Evolutionary conservation across 2,888 invertebrate species (phyloP).

Genomic region (Erebia aethiops): DNA sequence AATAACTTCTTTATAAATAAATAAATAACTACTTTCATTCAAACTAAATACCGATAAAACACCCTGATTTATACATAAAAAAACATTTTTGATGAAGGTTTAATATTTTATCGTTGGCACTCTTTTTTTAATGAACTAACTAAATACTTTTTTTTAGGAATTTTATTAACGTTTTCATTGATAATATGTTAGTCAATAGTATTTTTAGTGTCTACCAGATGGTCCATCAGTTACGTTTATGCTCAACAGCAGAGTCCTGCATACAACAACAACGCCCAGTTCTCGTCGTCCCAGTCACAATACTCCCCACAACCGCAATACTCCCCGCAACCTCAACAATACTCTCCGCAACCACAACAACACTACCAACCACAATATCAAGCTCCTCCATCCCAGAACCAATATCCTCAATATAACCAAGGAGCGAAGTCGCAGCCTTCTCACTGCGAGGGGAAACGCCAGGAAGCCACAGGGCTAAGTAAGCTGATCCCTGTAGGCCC

Average conservation of each 20-base stretch:
- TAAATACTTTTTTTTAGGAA: background rate
- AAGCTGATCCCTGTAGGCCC: conserved; percentile 76
- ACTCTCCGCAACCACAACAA: conserved; percentile 39
- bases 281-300: conserved; percentile 59
- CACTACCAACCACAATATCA: conserved; percentile 41
- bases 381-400: conserved; percentile 42
- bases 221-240: conserved; percentile 44
- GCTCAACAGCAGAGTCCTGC: conserved; percentile 72
- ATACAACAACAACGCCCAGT: conserved; percentile 76
- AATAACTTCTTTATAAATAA: too few species aligned
- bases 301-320: conserved; percentile 44
- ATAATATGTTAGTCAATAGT: background rate
- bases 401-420: conserved; percentile 45
- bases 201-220: conserved; percentile 14
- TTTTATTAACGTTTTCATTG: background rate
- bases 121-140: background rate
- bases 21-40: too few species aligned
- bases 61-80: too few species aligned
- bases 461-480: conserved; percentile 71
- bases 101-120: too few species aligned
- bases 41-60: too few species aligned
- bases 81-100: too few species aligned
- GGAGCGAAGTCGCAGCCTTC: conserved; percentile 56
- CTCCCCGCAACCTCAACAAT: conserved; percentile 37
- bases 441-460: conserved; percentile 67